Evolutionary conservation across 2,113 vertebrate species (phyloP), one percentile per base, ranked within the genome.

Genomic region (Indri indri): DNA sequence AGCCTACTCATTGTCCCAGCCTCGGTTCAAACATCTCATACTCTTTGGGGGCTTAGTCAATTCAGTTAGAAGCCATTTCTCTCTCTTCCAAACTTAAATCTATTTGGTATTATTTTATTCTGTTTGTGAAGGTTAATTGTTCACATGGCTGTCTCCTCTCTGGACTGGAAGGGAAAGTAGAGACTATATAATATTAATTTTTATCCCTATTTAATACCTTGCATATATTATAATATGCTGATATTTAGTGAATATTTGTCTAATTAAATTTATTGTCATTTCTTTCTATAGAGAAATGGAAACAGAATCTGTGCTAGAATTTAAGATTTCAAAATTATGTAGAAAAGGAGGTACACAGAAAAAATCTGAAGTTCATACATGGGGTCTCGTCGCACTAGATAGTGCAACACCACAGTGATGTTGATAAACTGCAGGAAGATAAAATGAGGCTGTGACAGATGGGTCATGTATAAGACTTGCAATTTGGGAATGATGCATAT

Each of bases 251-350:
- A 71, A 10, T 71, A 68, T 74, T 70, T 89, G 84, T 63, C 27
- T 22, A 50, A 25, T 90, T 86, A 81, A 95, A 61, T 70, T 82
- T 50, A 76, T 37, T 77, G 30, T 87, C 50, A 52, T 93, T 90
- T 92, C 22, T 83, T 70, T 97, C 76, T 30, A 63, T 52, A 82
- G 42, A 95, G 66, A 93, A 42, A 70, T 59, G 34, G 59, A 80
- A 74, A 66, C 42, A 37, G 34, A 87, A 82, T 96, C 45, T 87
- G 74, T 85, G 63, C 8, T 92, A 57, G 50, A 81, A 86, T 59
- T 93, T 22, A 80, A 68, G 30, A 81, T 61, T 86, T 86, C 18
- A 74, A 90, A 93, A 47, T 85, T 90, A 80, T 70, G 47, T 74
- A 45, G 93, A 68, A 95, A 95, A 80, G 27, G 17, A 80, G 9